A percentile compares a stretch with the other conserved stretches of the same genome.
These are phyloP conservation scores for Macrotrachela quadricornifera DNA, from an alignment of 1,140 invertebrate genomes.

Conservation along the genomic window DNA sequence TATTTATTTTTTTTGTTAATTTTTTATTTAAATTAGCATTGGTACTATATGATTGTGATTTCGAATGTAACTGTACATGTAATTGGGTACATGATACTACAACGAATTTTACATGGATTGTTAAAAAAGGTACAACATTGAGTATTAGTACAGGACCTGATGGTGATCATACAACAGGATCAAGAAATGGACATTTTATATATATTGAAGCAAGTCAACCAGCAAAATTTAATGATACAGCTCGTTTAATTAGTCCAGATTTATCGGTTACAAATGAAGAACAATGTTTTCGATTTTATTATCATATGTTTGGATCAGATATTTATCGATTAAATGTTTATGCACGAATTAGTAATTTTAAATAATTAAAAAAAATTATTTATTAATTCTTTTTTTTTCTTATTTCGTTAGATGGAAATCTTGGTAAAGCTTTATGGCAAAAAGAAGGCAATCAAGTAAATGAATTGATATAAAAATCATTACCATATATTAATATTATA, in stretches of 20 bases:
- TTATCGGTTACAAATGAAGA: constrained; percentile 33
- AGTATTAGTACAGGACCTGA: constrained; percentile 15
- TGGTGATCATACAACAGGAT: constrained; percentile 16
- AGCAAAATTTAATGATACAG: constrained; percentile 41
- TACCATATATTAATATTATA: background rate
- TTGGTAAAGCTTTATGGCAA: constrained; percentile 13
- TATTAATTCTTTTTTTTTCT: no score
- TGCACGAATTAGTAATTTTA: background rate
- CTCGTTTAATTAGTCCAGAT: constrained; percentile 41
- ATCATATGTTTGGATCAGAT: constrained; percentile 45
- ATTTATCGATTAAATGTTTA: constrained; percentile 17
- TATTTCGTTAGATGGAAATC: constrained; percentile 7
- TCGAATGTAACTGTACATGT: constrained; percentile 12
- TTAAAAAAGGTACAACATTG: constrained; percentile 12
- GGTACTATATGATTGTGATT: constrained; percentile 11
- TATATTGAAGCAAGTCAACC: constrained; percentile 49
- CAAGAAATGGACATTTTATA: constrained; percentile 45
- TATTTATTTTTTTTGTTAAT: no score
- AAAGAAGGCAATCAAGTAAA: constrained; percentile 15
- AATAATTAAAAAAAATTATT: no score
- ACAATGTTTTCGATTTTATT: constrained; percentile 38
- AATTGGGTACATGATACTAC: constrained; percentile 14
- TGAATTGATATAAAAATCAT: constrained; percentile 13
- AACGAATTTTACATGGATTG: constrained; percentile 16
- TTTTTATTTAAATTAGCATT: background rate